Evolutionary conservation across 2,888 invertebrate genomes (phyloP).

Genomic region (Dryadula phaetusa): DNA sequence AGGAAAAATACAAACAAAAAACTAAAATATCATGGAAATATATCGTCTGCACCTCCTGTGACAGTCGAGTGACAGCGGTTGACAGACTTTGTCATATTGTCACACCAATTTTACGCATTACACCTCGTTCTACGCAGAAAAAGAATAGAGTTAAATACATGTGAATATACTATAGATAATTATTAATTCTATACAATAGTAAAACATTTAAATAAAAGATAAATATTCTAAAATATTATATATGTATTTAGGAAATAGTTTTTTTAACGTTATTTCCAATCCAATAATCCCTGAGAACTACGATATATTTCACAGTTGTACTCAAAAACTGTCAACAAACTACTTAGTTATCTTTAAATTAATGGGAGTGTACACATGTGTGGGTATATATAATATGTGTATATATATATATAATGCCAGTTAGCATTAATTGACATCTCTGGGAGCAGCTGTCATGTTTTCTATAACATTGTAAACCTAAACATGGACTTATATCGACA

Average conservation of each 20-base stretch:
- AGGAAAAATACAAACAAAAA: slow-evolving; percentile 76
- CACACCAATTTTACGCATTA: slow-evolving; percentile 64
- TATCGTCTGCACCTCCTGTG: slow-evolving; percentile 58
- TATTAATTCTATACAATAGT: too few species aligned
- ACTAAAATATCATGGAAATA: slow-evolving; percentile 75
- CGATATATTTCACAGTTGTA: too few species aligned
- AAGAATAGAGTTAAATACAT: background rate
- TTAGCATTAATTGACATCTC: background rate
- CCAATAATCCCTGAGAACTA: too few species aligned
- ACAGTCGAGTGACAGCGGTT: slow-evolving; percentile 58
- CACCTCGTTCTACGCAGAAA: slow-evolving; percentile 57
- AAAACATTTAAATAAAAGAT: background rate
- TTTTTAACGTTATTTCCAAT: too few species aligned
- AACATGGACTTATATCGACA: too few species aligned
- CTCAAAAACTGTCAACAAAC: too few species aligned
- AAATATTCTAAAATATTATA: background rate
- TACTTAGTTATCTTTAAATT: too few species aligned
- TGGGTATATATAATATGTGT: too few species aligned
- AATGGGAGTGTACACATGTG: too few species aligned
- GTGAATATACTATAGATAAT: background rate
- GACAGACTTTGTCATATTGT: slow-evolving; percentile 53
- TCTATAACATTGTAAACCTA: background rate
- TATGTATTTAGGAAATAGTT: background rate
- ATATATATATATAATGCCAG: background rate
- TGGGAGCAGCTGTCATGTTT: background rate